A percentile compares a stretch with the other conserved stretches of the same genome.
Conservation (phyloP, 2,888 invertebrate genomes). For the Dolichomitus sp. region DNA sequence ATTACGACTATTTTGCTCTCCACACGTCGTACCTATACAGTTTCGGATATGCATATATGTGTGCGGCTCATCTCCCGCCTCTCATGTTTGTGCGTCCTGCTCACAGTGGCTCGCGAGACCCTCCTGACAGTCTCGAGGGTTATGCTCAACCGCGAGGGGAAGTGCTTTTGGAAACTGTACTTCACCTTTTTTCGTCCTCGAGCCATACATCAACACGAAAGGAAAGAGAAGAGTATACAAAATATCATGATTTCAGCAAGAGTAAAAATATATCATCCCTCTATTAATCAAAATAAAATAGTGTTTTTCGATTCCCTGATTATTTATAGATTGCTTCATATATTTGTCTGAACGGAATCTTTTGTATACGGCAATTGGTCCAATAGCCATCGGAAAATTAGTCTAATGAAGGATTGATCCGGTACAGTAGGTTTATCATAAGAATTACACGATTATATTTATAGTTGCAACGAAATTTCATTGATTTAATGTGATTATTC, state of each 20-base stretch:
- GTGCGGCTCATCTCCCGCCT: constrained; percentile 32
- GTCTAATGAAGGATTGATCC: too few relatives aligned
- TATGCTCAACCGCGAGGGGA: constrained; percentile 13
- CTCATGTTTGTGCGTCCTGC: constrained; percentile 28
- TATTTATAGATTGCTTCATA: background rate
- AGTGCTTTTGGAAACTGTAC: constrained; percentile 48
- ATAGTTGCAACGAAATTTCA: too few relatives aligned
- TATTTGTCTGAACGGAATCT: background rate
- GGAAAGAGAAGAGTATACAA: constrained; percentile 25
- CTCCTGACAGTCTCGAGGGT: constrained; percentile 61
- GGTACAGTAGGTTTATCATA: too few relatives aligned
- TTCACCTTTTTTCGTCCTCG: constrained; percentile 46
- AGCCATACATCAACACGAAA: background rate
- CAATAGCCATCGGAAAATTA: too few relatives aligned
- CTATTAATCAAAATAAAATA: background rate
- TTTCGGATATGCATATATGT: constrained; percentile 55
- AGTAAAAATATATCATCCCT: background rate
- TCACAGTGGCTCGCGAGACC: constrained; percentile 30
- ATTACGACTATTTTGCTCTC: constrained; percentile 48
- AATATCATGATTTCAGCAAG: constrained; percentile 17
- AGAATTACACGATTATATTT: too few relatives aligned
- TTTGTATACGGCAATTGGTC: too few relatives aligned
- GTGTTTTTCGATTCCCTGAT: background rate
- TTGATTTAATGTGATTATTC: too few relatives aligned
- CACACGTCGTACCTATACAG: constrained; percentile 35